Conservation (phyloP, 1,140 invertebrate genomes). For the Rhyzopertha dominica region DNA sequence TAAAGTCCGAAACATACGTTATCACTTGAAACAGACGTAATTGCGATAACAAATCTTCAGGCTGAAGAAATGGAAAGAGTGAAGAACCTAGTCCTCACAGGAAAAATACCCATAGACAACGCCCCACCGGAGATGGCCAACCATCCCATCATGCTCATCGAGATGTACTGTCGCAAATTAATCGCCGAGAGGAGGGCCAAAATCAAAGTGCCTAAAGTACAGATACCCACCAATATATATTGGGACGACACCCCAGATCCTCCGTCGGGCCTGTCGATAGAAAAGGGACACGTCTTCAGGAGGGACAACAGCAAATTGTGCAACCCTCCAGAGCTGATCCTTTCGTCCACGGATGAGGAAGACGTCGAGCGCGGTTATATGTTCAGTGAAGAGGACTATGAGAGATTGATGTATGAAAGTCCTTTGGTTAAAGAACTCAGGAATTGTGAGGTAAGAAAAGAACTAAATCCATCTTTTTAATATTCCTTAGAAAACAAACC, state of each 20-base stretch:
- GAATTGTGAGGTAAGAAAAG: conserved; percentile 50
- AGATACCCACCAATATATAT: conserved; percentile 42
- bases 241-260: conserved; percentile 45
- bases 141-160: conserved; percentile 63
- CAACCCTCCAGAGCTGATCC: conserved; percentile 28
- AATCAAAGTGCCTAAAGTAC: conserved; percentile 39
- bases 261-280: conserved; percentile 40
- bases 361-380: conserved; percentile 50
- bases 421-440: conserved; percentile 56
- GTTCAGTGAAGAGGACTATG: conserved; percentile 52
- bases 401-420: conserved; percentile 56
- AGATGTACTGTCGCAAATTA: conserved; percentile 56
- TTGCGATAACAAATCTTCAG: conserved; percentile 43
- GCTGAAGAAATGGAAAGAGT: conserved; percentile 61
- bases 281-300: conserved; percentile 39
- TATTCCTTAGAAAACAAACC: neutral
- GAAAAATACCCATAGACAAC: conserved; percentile 57
- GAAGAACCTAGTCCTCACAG: conserved; percentile 60
- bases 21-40: neutral
- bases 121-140: conserved; percentile 58
- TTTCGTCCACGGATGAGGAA: no score
- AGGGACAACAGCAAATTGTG: conserved; percentile 31
- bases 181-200: conserved; percentile 51
- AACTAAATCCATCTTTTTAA: conserved; percentile 3
- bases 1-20: neutral